Percentiles rank a stretch among this genome's conserved stretches.
phyloP scores from a whole-genome alignment of 2,797 vertebrate species.

The Enoplosus armatus region DNA sequence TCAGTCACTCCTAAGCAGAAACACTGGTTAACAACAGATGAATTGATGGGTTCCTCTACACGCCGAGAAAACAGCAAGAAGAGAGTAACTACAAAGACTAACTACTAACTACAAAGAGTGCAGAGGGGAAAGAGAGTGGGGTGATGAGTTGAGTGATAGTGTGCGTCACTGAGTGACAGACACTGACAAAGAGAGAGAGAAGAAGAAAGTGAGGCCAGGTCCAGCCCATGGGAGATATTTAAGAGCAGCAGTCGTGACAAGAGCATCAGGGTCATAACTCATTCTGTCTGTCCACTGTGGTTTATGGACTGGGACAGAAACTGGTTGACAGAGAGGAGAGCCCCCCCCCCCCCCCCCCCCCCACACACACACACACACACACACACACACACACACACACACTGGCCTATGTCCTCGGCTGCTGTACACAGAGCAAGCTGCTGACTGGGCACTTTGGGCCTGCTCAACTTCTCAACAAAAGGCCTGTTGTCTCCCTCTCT shows the following conservation, averaged over 20 bases:
- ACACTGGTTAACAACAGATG: slow-evolving; percentile 26
- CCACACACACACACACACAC: slow-evolving; percentile 38
- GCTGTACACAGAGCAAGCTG: slow-evolving; percentile 83
- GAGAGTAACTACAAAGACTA: slow-evolving; percentile 12
- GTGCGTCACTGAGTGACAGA: slow-evolving; percentile 58
- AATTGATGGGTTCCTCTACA: slow-evolving; percentile 53
- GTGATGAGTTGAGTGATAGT: slow-evolving; percentile 53
- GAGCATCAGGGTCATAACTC: slow-evolving; percentile 75
- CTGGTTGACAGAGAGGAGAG: slow-evolving; percentile 71
- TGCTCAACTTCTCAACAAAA: slow-evolving; percentile 89
- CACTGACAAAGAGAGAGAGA: slow-evolving; percentile 15
- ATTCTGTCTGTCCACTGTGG: slow-evolving; percentile 64
- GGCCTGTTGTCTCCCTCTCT: slow-evolving; percentile 88
- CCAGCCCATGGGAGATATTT: slow-evolving; percentile 66
- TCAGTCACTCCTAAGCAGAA: slow-evolving; percentile 45
- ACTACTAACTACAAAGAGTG: slow-evolving; percentile 8
- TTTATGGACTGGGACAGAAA: slow-evolving; percentile 79
- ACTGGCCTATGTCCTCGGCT: slow-evolving; percentile 69
- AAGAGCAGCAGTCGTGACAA: slow-evolving; percentile 68
- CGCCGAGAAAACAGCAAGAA: not conserved
- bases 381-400: slow-evolving; percentile 36
- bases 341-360: slow-evolving; percentile 21
- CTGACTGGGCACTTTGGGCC: slow-evolving; percentile 86
- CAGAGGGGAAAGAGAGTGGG: not conserved
- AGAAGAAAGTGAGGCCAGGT: slow-evolving; percentile 39